Evolutionary conservation across 2,113 vertebrate genomes (phyloP).

Genomic region (Taxidea taxus): DNA sequence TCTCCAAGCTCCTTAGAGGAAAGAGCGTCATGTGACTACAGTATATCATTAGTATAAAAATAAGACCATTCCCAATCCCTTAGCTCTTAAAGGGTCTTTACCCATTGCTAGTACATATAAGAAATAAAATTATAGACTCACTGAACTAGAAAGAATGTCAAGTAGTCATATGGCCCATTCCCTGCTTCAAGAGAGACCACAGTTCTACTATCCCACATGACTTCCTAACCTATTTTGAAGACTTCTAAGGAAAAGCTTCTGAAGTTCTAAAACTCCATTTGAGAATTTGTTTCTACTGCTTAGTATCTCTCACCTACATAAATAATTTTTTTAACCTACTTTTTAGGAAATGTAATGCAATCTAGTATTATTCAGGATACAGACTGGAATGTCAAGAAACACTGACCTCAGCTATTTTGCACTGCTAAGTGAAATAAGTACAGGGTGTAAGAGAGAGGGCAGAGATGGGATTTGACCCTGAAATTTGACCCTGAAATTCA

Average conservation of each 20-base stretch:
- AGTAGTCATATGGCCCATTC: neutral
- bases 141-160: conserved; percentile 17
- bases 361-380: neutral
- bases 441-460: too few relatives aligned
- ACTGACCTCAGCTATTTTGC: neutral
- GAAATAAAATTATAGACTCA: conserved; percentile 53
- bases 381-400: neutral
- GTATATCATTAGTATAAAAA: conserved; percentile 61
- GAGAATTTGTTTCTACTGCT: neutral
- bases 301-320: neutral
- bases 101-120: conserved; percentile 26
- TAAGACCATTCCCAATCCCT: conserved; percentile 45
- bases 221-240: conserved; percentile 36
- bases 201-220: neutral
- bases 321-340: neutral
- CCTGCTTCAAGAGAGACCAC: neutral
- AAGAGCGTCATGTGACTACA: conserved; percentile 29
- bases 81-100: conserved; percentile 40
- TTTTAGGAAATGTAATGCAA: neutral
- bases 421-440: neutral
- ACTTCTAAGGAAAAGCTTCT: neutral
- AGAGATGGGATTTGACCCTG: neutral
- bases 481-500: neutral
- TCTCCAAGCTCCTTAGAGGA: conserved; percentile 53
- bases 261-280: neutral